phyloP scores from a whole-genome alignment of 2,888 invertebrate genomes.

The Eumacrocentrus americanus region DNA sequence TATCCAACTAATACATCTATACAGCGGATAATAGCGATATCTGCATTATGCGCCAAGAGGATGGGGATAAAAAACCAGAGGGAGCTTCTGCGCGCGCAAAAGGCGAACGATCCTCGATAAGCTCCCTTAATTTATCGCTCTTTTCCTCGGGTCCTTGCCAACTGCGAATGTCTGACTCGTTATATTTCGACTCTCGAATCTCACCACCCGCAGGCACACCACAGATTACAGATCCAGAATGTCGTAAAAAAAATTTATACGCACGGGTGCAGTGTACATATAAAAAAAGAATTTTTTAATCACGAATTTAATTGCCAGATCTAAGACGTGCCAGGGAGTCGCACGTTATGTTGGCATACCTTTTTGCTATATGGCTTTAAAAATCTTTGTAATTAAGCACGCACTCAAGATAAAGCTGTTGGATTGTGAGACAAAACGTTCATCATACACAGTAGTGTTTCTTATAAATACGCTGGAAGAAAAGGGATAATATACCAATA shows the following conservation, averaged over 20 bases:
- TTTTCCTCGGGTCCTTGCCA: slow-evolving; percentile 48
- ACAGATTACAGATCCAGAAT: slow-evolving; percentile 19
- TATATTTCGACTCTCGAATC: slow-evolving; percentile 27
- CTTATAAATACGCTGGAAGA: too few relatives aligned
- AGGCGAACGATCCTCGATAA: slow-evolving; percentile 55
- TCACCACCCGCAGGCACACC: slow-evolving; percentile 29
- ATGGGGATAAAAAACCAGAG: too few relatives aligned
- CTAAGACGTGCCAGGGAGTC: too few relatives aligned
- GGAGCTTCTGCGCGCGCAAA: slow-evolving; percentile 47
- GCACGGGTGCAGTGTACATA: not conserved
- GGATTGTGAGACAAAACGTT: too few relatives aligned
- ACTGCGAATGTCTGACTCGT: slow-evolving; percentile 31
- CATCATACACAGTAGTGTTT: too few relatives aligned
- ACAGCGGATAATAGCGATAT: not conserved
- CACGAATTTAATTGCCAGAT: slow-evolving; percentile 8
- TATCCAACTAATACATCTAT: not conserved
- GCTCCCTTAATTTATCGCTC: slow-evolving; percentile 55
- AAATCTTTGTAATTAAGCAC: too few relatives aligned
- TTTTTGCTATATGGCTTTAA: too few relatives aligned
- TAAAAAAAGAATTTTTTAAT: slow-evolving; percentile 8
- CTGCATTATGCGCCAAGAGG: not conserved
- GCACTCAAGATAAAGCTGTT: too few relatives aligned
- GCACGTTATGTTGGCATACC: too few relatives aligned
- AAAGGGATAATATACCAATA: too few relatives aligned
- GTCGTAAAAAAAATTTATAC: slow-evolving; percentile 2